Base-by-base conservation (phyloP, 2,888 invertebrate genomes). In the Catonia carolina region DNA sequence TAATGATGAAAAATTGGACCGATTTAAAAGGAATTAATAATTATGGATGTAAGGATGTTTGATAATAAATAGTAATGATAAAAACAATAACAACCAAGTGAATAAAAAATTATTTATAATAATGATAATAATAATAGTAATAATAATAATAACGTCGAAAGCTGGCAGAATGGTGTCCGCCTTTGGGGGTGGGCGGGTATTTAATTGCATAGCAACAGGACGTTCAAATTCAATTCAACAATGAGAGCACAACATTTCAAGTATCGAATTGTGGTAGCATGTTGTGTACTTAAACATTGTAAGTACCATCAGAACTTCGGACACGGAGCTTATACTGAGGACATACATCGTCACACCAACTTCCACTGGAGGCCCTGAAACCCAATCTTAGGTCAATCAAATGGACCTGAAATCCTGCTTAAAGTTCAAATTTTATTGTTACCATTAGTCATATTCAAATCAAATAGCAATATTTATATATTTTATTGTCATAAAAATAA, bases 301-400 rank as follows among this genome's bases (percentile, higher is more conserved):
- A 59, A 58, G 69, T 73, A 79, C 79, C 79, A 79, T 79, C 70
- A 78, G 75, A 63, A 78, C 79, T 75, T 80, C 80, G 63, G 79
- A 79, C 64, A 80, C 77, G 60, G 79, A 78, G 68, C 77, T 77
- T 70, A 80, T 80, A 68, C 77, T 77, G 65, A 78, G 74, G 64
- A 80, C 78, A 72, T 79, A 77, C 73, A 80, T 77, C 64, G 80
- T 78, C 64, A 79, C 77, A 62, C 78, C 77, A 61, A 80, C 78
- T 66, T 77, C 77, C 62, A 80, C 79, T 55, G 79, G 77, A 61
- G 74, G 72, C 69, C 75, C 78, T 78, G 72, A 59, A 72, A 72
- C 61, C 62, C 59, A 61, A 59, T 27, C 27, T 27, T 27, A 27
- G 27, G 27, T 27, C 27, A 27, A 27, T 27, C 27, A 27, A 51